These are phyloP conservation scores for Fragum fragum DNA, from an alignment of 2,888 invertebrate species.

Conservation along the genomic window DNA sequence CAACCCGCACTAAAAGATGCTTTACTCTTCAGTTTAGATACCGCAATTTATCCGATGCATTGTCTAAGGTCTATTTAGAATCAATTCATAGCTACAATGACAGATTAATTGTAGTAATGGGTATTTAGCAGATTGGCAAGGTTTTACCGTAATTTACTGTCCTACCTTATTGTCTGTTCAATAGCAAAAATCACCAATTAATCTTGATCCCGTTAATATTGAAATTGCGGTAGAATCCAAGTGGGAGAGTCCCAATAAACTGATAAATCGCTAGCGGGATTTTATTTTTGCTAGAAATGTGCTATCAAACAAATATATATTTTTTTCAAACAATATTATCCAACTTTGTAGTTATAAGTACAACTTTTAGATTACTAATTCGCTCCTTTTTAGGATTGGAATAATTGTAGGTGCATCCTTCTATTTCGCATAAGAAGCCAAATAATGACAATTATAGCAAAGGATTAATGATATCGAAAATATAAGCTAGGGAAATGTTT, in stretches of 20 bases:
- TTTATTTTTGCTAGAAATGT: no score
- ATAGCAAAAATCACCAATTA: conserved; percentile 20
- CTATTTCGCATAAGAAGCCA: neutral
- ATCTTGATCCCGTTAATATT: neutral
- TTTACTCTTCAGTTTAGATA: no score
- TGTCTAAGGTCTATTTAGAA: conserved; percentile 18
- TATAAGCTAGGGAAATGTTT: conserved; percentile 60
- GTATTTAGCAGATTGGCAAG: conserved; percentile 62
- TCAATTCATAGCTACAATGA: conserved; percentile 31
- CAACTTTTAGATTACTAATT: no score
- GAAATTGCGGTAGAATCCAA: neutral
- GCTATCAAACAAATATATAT: no score
- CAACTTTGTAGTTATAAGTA: no score
- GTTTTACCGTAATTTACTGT: conserved; percentile 32
- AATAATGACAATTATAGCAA: neutral
- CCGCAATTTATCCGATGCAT: no score
- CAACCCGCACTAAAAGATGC: no score
- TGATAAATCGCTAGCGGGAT: no score
- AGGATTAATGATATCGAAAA: conserved; percentile 37
- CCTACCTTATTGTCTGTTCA: conserved; percentile 6
- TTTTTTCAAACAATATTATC: no score
- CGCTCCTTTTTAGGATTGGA: no score
- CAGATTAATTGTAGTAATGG: conserved; percentile 59
- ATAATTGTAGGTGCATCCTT: no score
- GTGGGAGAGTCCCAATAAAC: neutral